Percentiles rank a stretch among this genome's conserved stretches.
Conservation (phyloP, 2,113 vertebrate genomes). For the Saguinus midas region DNA sequence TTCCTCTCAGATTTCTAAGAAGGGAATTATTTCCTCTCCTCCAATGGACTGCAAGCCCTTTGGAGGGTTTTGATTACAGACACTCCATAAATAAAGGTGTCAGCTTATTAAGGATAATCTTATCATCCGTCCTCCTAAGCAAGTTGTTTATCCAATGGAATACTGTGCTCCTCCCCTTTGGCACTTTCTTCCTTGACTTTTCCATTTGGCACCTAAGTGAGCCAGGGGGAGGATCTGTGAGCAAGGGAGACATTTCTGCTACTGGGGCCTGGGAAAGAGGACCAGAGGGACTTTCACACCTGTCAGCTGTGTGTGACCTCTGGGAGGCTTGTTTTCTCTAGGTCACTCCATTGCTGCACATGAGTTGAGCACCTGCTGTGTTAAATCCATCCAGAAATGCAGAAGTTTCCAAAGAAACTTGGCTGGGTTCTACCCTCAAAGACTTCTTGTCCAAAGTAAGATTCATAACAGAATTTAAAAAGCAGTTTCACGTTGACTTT, state of each 20-base stretch:
- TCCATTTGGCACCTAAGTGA: neutral
- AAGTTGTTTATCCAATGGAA: neutral
- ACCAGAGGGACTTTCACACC: neutral
- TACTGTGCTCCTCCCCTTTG: neutral
- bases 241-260: neutral
- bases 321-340: neutral
- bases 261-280: neutral
- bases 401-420: neutral
- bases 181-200: neutral
- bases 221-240: neutral
- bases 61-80: slow-evolving; percentile 15
- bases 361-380: neutral
- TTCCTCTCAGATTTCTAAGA: slow-evolving; percentile 41
- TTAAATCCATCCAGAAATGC: neutral
- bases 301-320: fast-evolving
- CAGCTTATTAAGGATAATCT: slow-evolving; percentile 25
- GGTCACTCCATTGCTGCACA: neutral
- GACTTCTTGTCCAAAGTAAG: neutral
- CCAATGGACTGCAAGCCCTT: neutral
- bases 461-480: neutral
- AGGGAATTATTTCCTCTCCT: slow-evolving; percentile 45
- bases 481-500: neutral
- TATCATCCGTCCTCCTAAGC: neutral
- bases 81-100: slow-evolving; percentile 36
- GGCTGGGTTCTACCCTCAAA: neutral